Percentiles rank a stretch among this genome's conserved stretches.
Evolutionary conservation across 2,888 invertebrate genomes (phyloP).

Genomic region (Nomada fabriciana): DNA sequence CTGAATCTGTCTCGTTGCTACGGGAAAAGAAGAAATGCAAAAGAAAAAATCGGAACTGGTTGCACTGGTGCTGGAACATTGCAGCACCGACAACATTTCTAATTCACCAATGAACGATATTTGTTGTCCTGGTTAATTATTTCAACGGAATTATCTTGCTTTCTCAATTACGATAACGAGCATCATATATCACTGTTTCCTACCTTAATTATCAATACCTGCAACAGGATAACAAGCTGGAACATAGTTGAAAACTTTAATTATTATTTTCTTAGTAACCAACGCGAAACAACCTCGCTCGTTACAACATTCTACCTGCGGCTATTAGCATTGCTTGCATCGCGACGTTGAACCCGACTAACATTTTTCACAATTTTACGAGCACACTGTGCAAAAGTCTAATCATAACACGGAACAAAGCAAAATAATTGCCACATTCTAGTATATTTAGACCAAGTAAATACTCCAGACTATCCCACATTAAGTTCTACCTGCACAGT

Average conservation of each 20-base stretch:
- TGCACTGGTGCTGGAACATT: background rate
- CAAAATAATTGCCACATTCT: background rate
- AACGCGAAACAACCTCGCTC: conserved; percentile 2
- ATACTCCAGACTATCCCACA: background rate
- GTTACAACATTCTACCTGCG: background rate
- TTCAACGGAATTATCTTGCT: no score
- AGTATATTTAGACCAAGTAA: background rate
- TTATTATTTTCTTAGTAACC: background rate
- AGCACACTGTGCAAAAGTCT: background rate
- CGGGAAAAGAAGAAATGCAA: no score
- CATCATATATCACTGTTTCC: background rate
- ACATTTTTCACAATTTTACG: background rate
- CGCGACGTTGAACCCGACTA: background rate
- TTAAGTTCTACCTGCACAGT: background rate
- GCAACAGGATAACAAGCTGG: background rate
- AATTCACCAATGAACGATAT: background rate
- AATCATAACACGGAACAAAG: background rate
- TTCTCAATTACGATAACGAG: no score
- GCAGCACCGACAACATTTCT: background rate
- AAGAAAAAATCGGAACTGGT: background rate
- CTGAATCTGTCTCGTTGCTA: background rate
- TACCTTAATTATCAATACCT: background rate
- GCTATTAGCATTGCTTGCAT: background rate
- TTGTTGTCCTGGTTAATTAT: background rate
- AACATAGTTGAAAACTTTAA: background rate